Base-by-base conservation (phyloP, 23 tunicate species). In the Diplosoma virens region DNA sequence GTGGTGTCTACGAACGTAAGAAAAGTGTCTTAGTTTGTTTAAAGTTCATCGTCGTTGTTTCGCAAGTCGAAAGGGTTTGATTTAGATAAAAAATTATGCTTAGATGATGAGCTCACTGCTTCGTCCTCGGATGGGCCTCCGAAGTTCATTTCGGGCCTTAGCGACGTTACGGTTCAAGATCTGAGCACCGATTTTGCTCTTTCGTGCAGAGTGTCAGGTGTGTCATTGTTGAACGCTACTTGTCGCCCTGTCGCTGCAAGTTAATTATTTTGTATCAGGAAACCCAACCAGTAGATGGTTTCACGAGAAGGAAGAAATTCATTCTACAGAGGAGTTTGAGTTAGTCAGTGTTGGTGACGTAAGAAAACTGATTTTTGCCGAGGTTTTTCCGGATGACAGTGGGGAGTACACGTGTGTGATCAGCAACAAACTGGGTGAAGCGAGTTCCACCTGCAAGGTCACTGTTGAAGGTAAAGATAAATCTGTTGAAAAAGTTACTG, bases 391-490 rank as follows among this genome's bases (percentile, higher is more conserved):
- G 0, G 97, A 90, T 37, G 97, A 90, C 47, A 25, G 69, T 3
- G 97, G 97, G 25, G 54, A 17, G 2, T 90, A 90, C 65, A 33
- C 86, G 0, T 90, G 97, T 73, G 75, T 83, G 7, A 58, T 80
- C 34, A 47, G 59, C 58, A 90, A 90, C 79, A 30, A 32, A 33
- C 86, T 74, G 0, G 97, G 97, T 1, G 83, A 79, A 41, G 82
- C 76, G 1, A 79, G 53, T 58, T 56, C 81, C 5, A 58, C 33
- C 53, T 83, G 87, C 81, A 74, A 60, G 27, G 25, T 90, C 3
- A 53, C 82, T 1, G 97, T 90, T 25, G 82, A 84, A 84, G 97
- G 97, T 90, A 32, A 30, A n/a, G n/a, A n/a, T n/a, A n/a, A n/a
- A n/a, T n/a, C n/a, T 20, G 25, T 14, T n/a, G n/a, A n/a, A n/a